Conservation (phyloP, 1,140 invertebrate genomes). For the Drosophila santomea region DNA sequence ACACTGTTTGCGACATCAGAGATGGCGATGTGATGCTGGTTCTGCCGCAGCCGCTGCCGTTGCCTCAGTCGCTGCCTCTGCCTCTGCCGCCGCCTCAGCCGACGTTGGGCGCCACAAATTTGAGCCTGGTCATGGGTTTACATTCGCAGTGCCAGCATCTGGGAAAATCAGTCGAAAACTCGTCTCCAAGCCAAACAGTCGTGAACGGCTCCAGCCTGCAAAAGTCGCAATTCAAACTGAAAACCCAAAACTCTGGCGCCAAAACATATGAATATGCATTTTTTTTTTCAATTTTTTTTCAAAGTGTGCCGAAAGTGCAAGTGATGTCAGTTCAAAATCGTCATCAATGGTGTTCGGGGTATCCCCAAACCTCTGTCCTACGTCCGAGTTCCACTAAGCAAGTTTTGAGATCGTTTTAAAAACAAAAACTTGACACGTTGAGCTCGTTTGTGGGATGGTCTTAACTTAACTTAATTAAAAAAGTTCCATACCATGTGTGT, state of each 20-base stretch:
- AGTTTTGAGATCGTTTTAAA: slow-evolving; percentile 73
- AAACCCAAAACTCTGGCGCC: background rate
- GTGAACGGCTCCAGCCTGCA: slow-evolving; percentile 41
- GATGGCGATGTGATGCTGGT: slow-evolving; percentile 12
- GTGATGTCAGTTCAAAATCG: background rate
- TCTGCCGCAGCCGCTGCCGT: slow-evolving; percentile 7
- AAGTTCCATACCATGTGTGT: background rate
- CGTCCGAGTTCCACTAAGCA: slow-evolving; percentile 76
- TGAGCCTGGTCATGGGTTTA: slow-evolving; percentile 73
- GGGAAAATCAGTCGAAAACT: slow-evolving; percentile 76
- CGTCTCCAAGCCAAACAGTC: slow-evolving; percentile 73
- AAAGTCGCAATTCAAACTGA: background rate
- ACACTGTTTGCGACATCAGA: slow-evolving; percentile 61
- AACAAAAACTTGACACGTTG: slow-evolving; percentile 79
- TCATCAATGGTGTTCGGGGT: too few relatives aligned
- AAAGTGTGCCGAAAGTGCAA: background rate
- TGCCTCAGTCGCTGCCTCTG: background rate
- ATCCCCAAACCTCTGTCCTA: slow-evolving; percentile 28
- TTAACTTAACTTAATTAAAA: background rate
- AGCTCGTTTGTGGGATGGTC: slow-evolving; percentile 61
- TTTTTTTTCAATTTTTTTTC: slow-evolving; percentile 14
- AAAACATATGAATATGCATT: background rate
- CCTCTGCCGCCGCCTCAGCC: background rate
- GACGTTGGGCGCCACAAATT: slow-evolving; percentile 41
- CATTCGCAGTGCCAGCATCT: slow-evolving; percentile 71